Evolutionary conservation across 2,113 vertebrate genomes (phyloP), one percentile per base, ranked within the genome.

Genomic region (Marmota flaviventris): DNA sequence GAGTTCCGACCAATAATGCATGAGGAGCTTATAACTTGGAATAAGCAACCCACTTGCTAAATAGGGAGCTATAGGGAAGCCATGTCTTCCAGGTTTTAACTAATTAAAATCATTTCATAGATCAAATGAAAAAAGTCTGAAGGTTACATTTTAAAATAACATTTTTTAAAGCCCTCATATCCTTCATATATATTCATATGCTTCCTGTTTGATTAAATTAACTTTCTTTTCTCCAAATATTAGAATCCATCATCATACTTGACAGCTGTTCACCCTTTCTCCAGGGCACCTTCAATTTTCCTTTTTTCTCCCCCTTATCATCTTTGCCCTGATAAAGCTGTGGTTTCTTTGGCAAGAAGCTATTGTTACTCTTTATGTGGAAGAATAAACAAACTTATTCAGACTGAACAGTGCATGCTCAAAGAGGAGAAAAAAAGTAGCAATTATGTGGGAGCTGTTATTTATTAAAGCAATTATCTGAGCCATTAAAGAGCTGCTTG

Each of bases 391-490:
- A 0, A 77, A 84, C 56, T 53, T 91, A 32, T 65, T 91, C 70
- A 37, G 18, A 93, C 53, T 69, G 53, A 96, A 56, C 16, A 85
- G 76, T 77, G 51, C n/a, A 45, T 96, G 51, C 37, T 96, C 48
- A 89, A 89, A 85, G 84, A 56, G 42, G 20, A 61, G 48, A n/a
- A 32, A 32, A 37, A 11, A 22, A 48, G 78, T 93, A 78, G 85
- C 73, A 39, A 32, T 87, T 94, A 83, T 77, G 51, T 93, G 65
- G 84, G 89, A 24, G 58, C 27, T 96, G 56, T 95, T 85, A 56
- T 87, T 65, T 83, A 96, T 48, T 86, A 89, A 93, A 97, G 12
- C 37, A 91, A 24, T 89, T 97, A 67, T 61, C 88, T 92, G 78
- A 88, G 65, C 83, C 76, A 85, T 92, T 91, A 87, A 89, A 95